Evolutionary conservation across 2,797 vertebrate species (phyloP).

Genomic region (Rhyacichthys aspro): DNA sequence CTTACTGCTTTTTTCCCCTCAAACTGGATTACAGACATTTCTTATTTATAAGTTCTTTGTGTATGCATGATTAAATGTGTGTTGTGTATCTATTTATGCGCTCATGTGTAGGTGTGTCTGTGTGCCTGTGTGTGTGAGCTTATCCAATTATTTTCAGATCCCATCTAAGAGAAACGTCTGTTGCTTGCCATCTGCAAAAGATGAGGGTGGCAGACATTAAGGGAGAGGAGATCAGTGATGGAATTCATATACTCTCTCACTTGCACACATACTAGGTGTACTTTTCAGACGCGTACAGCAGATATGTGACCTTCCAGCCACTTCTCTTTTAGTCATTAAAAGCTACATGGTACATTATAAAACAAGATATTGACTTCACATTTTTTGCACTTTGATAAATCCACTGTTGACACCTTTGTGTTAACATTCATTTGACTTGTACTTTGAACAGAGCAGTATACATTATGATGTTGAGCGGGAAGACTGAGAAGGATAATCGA

Average conservation of each 20-base stretch:
- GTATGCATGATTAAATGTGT: slow-evolving; percentile 40
- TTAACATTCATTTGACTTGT: slow-evolving; percentile 7
- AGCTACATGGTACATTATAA: neutral
- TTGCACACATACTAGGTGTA: slow-evolving; percentile 14
- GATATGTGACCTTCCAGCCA: slow-evolving; percentile 2
- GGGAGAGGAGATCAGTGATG: slow-evolving; percentile 48
- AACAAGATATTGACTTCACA: slow-evolving; percentile 16
- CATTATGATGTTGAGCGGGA: neutral
- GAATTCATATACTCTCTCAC: slow-evolving; percentile 36
- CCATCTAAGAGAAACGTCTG: slow-evolving; percentile 74
- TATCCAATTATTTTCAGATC: slow-evolving; percentile 78
- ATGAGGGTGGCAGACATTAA: slow-evolving; percentile 69
- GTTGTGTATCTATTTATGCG: slow-evolving; percentile 37
- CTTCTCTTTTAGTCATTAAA: slow-evolving; percentile 15
- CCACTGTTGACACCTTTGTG: slow-evolving; percentile 6
- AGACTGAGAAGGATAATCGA: slow-evolving; percentile 28
- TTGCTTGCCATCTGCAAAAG: slow-evolving; percentile 74
- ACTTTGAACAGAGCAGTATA: slow-evolving; percentile 1
- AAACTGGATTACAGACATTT: slow-evolving; percentile 27
- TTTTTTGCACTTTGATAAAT: slow-evolving; percentile 3
- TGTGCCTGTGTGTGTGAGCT: slow-evolving; percentile 32
- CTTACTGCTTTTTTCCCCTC: slow-evolving; percentile 4
- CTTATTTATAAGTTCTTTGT: slow-evolving; percentile 44
- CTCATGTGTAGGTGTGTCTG: slow-evolving; percentile 28
- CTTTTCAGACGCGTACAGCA: neutral